Conservation (phyloP, 2,888 invertebrate genomes). For the Rhingia campestris region DNA sequence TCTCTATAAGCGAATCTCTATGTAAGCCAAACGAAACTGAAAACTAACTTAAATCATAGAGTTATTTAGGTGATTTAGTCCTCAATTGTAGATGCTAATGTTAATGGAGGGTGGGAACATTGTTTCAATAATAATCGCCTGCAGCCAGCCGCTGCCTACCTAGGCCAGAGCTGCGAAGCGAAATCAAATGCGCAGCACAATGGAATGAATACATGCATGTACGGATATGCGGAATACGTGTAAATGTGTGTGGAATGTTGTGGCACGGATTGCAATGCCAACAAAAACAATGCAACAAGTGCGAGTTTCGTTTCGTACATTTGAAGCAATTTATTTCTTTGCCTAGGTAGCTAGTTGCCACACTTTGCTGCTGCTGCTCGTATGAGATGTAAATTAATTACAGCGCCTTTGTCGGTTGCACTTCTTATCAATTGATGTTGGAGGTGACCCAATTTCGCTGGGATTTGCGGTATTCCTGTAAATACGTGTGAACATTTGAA, state of each 20-base stretch:
- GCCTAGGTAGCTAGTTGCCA: constrained; percentile 35
- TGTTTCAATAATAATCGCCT: constrained; percentile 66
- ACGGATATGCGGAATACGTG: constrained; percentile 12
- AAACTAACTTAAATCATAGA: constrained; percentile 48
- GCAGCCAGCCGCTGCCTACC: constrained; percentile 30
- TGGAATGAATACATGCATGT: constrained; percentile 48
- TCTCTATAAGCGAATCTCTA: constrained; percentile 20
- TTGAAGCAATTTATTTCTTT: constrained; percentile 51
- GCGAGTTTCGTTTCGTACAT: constrained; percentile 45
- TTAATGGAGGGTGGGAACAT: constrained; percentile 70
- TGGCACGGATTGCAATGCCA: constrained; percentile 28
- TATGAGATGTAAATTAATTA: constrained; percentile 70
- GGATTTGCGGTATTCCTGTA: constrained; percentile 33
- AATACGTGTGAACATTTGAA: constrained; percentile 33
- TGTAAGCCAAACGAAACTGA: constrained; percentile 53
- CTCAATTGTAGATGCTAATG: constrained; percentile 64
- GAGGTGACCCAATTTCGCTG: constrained; percentile 52
- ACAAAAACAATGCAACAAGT: constrained; percentile 71
- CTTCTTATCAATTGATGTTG: constrained; percentile 49
- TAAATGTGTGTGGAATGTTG: constrained; percentile 48
- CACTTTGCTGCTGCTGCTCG: constrained; percentile 23
- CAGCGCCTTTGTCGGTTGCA: constrained; percentile 39
- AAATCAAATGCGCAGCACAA: constrained; percentile 63
- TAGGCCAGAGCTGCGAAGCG: constrained; percentile 44
- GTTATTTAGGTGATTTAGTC: constrained; percentile 48